Conservation (phyloP, 2,797 vertebrate genomes). For the Poliocrania exsul region DNA sequence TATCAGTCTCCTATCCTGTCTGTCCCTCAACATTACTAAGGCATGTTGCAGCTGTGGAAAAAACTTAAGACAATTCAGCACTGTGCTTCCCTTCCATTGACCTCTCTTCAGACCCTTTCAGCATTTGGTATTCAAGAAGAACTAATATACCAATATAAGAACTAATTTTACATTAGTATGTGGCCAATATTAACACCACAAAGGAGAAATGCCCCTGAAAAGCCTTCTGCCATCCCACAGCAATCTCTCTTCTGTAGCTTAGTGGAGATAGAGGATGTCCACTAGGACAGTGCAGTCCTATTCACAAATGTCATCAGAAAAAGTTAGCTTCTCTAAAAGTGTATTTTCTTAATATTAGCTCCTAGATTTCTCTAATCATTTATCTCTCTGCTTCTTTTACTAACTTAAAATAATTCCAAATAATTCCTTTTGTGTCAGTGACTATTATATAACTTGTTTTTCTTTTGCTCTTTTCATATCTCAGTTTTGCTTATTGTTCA, state of each 20-base stretch:
- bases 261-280: neutral
- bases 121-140: neutral
- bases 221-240: neutral
- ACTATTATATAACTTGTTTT: neutral
- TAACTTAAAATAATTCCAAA: neutral
- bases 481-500: neutral
- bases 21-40: neutral
- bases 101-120: neutral
- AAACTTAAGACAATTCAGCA: neutral
- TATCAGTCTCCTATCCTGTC: neutral
- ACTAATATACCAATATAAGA: neutral
- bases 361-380: neutral
- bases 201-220: neutral
- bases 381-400: neutral
- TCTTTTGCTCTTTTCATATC: neutral
- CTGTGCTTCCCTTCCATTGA: neutral
- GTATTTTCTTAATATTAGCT: neutral
- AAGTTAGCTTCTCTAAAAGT: neutral
- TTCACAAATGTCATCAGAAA: neutral
- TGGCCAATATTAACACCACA: neutral
- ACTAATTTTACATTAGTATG: neutral
- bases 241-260: neutral
- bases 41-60: neutral
- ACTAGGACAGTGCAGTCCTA: neutral
- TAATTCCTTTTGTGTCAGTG: neutral